Conservation (phyloP, 1,140 invertebrate genomes). For the Physella acuta region DNA sequence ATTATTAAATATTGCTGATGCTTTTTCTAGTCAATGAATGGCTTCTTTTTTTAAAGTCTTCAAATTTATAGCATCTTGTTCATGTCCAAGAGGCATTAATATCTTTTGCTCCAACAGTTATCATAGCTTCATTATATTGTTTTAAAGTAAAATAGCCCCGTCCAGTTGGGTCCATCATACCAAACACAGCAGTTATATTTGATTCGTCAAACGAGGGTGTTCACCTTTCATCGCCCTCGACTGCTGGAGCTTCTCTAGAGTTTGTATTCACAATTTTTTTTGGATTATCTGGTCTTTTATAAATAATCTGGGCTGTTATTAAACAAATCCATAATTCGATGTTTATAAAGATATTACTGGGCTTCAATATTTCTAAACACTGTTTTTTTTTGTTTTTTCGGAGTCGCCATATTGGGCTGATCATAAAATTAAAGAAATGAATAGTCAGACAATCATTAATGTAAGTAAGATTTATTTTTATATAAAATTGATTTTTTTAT, state of each 20-base stretch:
- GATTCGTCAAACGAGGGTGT: slow-evolving; percentile 46
- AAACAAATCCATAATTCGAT: slow-evolving; percentile 45
- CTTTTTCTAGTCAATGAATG: slow-evolving; percentile 5
- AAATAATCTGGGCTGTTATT: slow-evolving; percentile 47
- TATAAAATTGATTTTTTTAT: too few relatives aligned
- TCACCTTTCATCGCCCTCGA: slow-evolving; percentile 4
- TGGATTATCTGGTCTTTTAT: slow-evolving; percentile 40
- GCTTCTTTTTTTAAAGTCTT: slow-evolving; percentile 48
- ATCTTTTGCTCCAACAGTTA: slow-evolving; percentile 42
- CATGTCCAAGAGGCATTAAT: slow-evolving; percentile 43
- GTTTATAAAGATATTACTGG: slow-evolving; percentile 43
- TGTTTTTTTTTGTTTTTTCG: slow-evolving; percentile 3
- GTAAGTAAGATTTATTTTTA: too few relatives aligned
- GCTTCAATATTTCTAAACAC: slow-evolving; percentile 35
- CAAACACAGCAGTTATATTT: slow-evolving; percentile 51
- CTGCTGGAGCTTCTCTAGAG: slow-evolving; percentile 17
- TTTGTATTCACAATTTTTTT: slow-evolving; percentile 17
- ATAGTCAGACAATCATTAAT: too few relatives aligned
- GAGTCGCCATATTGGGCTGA: slow-evolving; percentile 35
- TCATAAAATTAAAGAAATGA: too few relatives aligned
- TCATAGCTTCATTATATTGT: slow-evolving; percentile 50
- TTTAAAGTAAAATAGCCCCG: slow-evolving; percentile 43
- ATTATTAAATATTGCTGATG: slow-evolving; percentile 16
- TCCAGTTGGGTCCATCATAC: slow-evolving; percentile 52
- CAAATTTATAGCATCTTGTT: slow-evolving; percentile 43